Conservation (phyloP, 1,140 invertebrate genomes). For the Aphelenchoides fujianensis region DNA sequence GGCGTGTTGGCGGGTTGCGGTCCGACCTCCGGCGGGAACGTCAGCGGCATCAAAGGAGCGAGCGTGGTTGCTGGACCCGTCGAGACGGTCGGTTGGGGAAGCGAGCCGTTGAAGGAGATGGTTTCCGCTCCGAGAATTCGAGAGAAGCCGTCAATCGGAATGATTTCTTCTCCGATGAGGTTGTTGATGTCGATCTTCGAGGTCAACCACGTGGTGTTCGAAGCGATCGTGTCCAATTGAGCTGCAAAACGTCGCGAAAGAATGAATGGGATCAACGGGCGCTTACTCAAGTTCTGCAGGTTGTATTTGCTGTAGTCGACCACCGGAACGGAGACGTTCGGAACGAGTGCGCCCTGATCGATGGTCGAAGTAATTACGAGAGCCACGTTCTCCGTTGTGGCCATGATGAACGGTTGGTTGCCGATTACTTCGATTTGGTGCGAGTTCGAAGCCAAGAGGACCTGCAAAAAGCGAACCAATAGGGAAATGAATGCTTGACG, state of each 20-base stretch:
- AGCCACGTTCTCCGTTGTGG: constrained; percentile 12
- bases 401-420: background rate
- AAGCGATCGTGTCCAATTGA: background rate
- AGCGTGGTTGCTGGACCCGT: background rate
- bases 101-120: background rate
- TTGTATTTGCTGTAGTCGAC: constrained; percentile 13
- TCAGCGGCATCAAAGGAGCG: background rate
- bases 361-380: background rate
- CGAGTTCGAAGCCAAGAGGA: background rate
- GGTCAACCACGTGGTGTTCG: constrained; percentile 3
- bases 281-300: constrained; percentile 10
- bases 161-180: constrained; percentile 6
- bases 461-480: too few species aligned
- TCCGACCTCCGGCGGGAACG: background rate
- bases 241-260: too few species aligned
- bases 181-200: background rate
- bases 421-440: constrained; percentile 10
- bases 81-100: background rate
- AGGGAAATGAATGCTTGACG: too few species aligned
- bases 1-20: constrained; percentile 12
- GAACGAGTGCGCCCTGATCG: background rate
- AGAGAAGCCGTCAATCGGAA: background rate
- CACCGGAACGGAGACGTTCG: background rate
- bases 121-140: background rate
- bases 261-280: too few species aligned